Evolutionary conservation across 2,113 vertebrate genomes (phyloP), one percentile per base, ranked within the genome.

Genomic region (Pipra filicauda): DNA sequence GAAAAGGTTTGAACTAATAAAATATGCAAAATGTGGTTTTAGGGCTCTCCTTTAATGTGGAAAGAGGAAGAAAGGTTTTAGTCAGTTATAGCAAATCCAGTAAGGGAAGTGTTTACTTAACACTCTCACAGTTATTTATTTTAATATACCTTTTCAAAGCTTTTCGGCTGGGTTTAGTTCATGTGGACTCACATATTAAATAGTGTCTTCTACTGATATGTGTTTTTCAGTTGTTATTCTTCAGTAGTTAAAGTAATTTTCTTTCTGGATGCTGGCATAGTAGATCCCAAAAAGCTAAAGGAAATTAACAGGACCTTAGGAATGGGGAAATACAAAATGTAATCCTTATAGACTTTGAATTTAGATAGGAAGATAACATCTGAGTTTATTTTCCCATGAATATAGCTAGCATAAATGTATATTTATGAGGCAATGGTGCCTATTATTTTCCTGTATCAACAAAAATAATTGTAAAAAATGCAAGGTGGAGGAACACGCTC

Each of bases 21-120:
- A 93, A 92, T 87, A 96, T 94, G 95, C 95, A 96, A 96, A 95
- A 84, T 81, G 67, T 93, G 93, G 95, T 71, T 95, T 96, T 67
- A 64, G 72, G 61, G 15, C 70, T 92, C 54, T 84, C 39, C 93
- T 96, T 95, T 96, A 83, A 95, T 96, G 91, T 95, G 93, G 93
- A 94, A 96, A 90, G 88, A 87, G 85, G 85, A 96, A 94, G 92
- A 96, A 96, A 93, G 39, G 55, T 78, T 93, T 93, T 85, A 93
- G 82, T 93, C 8, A 7, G 69, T 93, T 67, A 59, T 27, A 85
- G 46, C 67, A 91, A 48, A 83, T 88, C 88, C 89, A 93, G 88
- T 91, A 83, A 92, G 79, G 72, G 59, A 88, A 44, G 75, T 71
- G 71, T 95, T 96, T 96, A 78, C 69, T 92, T 94, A 92, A 67